phyloP scores from a whole-genome alignment of 2,797 vertebrate genomes.

The Champsocephalus gunnari region DNA sequence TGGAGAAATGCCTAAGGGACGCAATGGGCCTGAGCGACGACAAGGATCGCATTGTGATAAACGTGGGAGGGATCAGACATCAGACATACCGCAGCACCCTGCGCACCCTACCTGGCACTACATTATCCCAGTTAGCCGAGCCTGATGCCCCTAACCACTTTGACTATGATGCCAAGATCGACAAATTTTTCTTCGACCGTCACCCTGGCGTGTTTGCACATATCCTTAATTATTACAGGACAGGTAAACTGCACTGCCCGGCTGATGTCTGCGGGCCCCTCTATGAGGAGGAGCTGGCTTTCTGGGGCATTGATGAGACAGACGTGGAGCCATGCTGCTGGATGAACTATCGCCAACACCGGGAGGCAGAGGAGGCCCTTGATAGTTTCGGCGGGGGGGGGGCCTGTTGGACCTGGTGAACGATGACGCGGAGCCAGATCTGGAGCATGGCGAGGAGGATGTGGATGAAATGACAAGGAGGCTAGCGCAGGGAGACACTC shows the following conservation, averaged over 20 bases:
- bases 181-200: constrained; percentile 98
- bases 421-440: constrained; percentile 91
- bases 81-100: constrained; percentile 99
- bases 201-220: constrained; percentile 98
- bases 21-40: constrained; percentile 99
- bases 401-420: constrained; percentile 88
- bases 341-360: constrained; percentile 99
- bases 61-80: constrained; percentile 99
- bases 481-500: constrained; percentile 93
- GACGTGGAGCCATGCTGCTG: constrained; percentile 99
- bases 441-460: constrained; percentile 92
- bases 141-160: constrained; percentile 97
- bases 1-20: constrained; percentile 96
- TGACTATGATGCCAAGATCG: constrained; percentile 95
- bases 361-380: constrained; percentile 98
- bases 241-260: constrained; percentile 98
- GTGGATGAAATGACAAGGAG: constrained; percentile 97
- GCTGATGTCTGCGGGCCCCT: constrained; percentile 98
- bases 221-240: constrained; percentile 99
- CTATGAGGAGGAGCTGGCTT: constrained; percentile 98
- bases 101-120: constrained; percentile 97
- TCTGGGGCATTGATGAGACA: constrained; percentile 99
- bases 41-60: constrained; percentile 99
- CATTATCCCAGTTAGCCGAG: constrained; percentile 96
- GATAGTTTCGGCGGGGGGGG: constrained; percentile 95